Percentiles rank a stretch among this genome's conserved stretches.
phyloP scores from a whole-genome alignment of 30 jellyfish, hydroid and myxozoan genomes.

The Phacellophora camtschatica region DNA sequence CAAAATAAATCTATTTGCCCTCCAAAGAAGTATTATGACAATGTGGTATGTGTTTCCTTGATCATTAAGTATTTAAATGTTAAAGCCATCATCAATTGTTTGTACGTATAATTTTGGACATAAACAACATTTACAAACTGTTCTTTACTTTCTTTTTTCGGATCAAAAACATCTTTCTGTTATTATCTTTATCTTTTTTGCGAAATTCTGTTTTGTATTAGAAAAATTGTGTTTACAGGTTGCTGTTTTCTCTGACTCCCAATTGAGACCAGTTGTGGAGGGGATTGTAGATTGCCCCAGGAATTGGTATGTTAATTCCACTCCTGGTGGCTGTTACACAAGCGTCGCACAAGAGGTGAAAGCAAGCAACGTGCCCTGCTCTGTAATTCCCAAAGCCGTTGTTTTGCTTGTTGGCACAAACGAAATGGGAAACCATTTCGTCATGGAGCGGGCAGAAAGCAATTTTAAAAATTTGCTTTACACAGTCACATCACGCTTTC shows the following conservation, averaged over 20 bases:
- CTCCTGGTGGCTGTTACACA: conserved; percentile 8
- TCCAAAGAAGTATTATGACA: neutral
- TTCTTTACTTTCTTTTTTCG: neutral
- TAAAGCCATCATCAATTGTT: neutral
- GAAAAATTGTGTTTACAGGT: too few species aligned
- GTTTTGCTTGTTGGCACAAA: conserved; percentile 29
- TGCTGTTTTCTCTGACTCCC: conserved; percentile 29
- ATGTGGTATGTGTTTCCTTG: neutral
- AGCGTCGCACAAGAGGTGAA: neutral
- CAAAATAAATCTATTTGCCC: neutral
- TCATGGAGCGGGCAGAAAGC: neutral
- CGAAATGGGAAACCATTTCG: neutral
- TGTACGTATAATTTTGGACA: neutral
- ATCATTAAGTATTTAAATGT: neutral
- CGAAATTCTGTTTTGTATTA: too few species aligned
- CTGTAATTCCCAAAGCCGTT: neutral
- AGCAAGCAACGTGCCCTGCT: neutral
- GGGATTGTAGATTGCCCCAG: neutral
- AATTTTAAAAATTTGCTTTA: neutral
- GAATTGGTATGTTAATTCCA: conserved; percentile 17
- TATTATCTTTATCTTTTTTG: too few species aligned
- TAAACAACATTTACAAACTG: neutral
- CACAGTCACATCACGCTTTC: neutral
- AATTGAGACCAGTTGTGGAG: conserved; percentile 3
- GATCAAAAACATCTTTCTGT: too few species aligned